Evolutionary conservation across 30 jellyfish, hydroid and myxozoan species (phyloP).

Genomic region (Mastigias papua): DNA sequence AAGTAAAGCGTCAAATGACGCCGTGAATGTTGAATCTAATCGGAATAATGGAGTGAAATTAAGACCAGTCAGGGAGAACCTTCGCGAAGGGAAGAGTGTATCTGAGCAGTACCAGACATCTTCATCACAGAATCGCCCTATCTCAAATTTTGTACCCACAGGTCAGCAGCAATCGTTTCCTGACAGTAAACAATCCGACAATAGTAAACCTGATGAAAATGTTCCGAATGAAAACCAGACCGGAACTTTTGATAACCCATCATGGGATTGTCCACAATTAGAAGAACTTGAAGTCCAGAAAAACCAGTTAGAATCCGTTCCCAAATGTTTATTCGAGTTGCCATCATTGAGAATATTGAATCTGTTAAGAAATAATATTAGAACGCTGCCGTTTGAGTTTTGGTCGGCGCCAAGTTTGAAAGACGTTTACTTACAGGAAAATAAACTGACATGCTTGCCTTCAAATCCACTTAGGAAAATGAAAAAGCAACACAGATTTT

Average conservation of each 20-base stretch:
- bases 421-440: constrained; percentile 59
- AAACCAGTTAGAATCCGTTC: constrained; percentile 60
- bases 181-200: not conserved
- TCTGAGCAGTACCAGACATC: not conserved
- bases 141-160: not conserved
- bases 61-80: not conserved
- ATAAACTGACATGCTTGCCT: constrained; percentile 72
- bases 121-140: constrained; percentile 7
- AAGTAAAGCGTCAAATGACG: not conserved
- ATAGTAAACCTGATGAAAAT: not conserved
- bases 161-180: not conserved
- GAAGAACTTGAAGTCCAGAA: constrained; percentile 85
- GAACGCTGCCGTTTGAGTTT: constrained; percentile 74
- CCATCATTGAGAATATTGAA: constrained; percentile 53
- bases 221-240: not conserved
- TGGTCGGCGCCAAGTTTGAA: constrained; percentile 88
- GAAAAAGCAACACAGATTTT: not conserved
- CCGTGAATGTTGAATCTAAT: not conserved
- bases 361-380: constrained; percentile 53
- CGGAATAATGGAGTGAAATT: not conserved
- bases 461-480: constrained; percentile 9
- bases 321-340: constrained; percentile 78
- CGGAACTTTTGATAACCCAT: not conserved
- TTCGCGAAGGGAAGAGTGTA: not conserved
- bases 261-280: constrained; percentile 87